Evolutionary conservation across 1,140 invertebrate species (phyloP).

Genomic region (Trichoplusia ni): DNA sequence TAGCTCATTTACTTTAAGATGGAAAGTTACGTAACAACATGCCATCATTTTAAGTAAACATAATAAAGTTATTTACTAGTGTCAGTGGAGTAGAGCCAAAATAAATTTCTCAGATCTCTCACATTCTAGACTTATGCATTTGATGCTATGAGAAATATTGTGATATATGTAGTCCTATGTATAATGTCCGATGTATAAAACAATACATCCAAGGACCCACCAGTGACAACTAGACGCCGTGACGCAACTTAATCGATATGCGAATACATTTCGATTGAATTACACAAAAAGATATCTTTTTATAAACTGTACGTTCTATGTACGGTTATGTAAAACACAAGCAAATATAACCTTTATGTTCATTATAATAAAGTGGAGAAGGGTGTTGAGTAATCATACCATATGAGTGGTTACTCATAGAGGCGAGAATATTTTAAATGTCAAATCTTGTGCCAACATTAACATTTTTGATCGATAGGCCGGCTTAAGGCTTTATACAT

Average conservation of each 20-base stretch:
- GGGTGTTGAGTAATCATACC: background rate
- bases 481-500: background rate
- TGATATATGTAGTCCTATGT: too few species aligned
- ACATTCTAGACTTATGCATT: too few species aligned
- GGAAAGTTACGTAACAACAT: too few species aligned
- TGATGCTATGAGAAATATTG: too few species aligned
- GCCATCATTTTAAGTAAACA: too few species aligned
- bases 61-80: too few species aligned
- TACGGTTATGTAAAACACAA: background rate
- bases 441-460: constrained; percentile 2
- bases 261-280: constrained; percentile 27
- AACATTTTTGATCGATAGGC: background rate
- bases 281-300: constrained; percentile 21
- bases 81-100: too few species aligned
- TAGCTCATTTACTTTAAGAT: too few species aligned
- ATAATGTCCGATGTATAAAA: too few species aligned
- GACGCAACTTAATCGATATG: constrained; percentile 26
- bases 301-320: background rate
- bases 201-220: background rate
- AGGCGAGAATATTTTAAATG: constrained; percentile 14
- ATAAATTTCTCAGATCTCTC: too few species aligned
- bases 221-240: constrained; percentile 8
- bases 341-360: background rate
- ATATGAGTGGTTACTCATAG: background rate
- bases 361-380: background rate